phyloP scores from a whole-genome alignment of 2,888 invertebrate species.

The Oligia strigilis region DNA sequence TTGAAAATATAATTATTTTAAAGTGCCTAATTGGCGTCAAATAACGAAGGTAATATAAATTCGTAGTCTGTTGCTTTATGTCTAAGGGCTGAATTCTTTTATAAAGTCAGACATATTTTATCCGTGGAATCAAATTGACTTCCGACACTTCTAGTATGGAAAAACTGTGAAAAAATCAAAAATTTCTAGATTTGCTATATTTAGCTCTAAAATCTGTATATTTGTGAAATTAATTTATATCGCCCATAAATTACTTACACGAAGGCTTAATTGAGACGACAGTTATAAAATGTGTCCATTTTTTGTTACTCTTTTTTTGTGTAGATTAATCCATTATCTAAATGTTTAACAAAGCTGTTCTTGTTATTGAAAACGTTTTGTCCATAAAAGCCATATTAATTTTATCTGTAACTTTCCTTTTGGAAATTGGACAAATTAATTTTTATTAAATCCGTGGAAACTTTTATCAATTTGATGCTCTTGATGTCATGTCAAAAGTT shows the following conservation, averaged over 20 bases:
- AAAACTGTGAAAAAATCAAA: too few species aligned
- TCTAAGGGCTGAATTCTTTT: too few species aligned
- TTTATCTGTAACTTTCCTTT: constrained; percentile 1
- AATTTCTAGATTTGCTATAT: constrained; percentile 6
- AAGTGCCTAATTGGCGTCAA: not conserved
- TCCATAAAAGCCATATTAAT: constrained; percentile 2
- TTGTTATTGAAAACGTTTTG: constrained; percentile 9
- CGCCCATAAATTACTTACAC: constrained; percentile 2
- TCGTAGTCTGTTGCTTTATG: not conserved
- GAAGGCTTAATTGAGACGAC: constrained; percentile 18
- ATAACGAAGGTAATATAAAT: not conserved
- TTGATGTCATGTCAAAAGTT: constrained; percentile 35
- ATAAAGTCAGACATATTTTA: too few species aligned
- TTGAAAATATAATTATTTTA: not conserved
- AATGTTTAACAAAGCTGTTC: constrained; percentile 32
- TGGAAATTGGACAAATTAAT: constrained; percentile 3
- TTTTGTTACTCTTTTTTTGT: not conserved
- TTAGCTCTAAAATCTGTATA: not conserved
- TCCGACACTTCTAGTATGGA: too few species aligned
- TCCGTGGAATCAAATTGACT: too few species aligned
- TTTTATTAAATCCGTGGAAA: constrained; percentile 7
- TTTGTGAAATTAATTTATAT: constrained; percentile 21
- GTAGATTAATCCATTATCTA: constrained; percentile 17
- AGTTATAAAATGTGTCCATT: constrained; percentile 24
- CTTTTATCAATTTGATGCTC: constrained; percentile 15